Conservation (phyloP, 2,113 vertebrate genomes). For the Monarcha castaneiventris region DNA sequence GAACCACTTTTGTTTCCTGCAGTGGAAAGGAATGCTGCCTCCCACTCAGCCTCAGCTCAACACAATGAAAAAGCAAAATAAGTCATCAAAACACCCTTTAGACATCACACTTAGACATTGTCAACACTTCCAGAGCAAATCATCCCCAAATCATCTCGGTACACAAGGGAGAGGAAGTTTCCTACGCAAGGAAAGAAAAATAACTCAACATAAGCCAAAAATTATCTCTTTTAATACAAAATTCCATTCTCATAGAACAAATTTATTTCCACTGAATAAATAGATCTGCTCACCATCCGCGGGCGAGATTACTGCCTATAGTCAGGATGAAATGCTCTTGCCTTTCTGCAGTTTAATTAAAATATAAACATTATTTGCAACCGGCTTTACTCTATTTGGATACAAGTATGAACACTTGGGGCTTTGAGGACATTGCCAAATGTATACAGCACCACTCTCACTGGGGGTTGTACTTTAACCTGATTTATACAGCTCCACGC, state of each 20-base stretch:
- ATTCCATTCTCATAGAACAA: constrained; percentile 70
- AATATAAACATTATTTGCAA: constrained; percentile 68
- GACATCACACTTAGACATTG: neutral
- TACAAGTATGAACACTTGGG: constrained; percentile 35
- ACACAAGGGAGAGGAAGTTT: constrained; percentile 44
- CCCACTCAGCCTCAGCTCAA: constrained; percentile 25
- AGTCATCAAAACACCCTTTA: constrained; percentile 1
- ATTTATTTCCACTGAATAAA: constrained; percentile 73
- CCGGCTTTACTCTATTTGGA: constrained; percentile 52
- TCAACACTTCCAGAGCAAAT: neutral
- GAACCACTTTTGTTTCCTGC: neutral
- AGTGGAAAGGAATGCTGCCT: constrained; percentile 13
- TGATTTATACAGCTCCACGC: constrained; percentile 32
- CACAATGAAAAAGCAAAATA: constrained; percentile 8
- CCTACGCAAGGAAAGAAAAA: constrained; percentile 51
- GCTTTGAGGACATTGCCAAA: constrained; percentile 25
- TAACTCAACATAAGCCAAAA: constrained; percentile 63
- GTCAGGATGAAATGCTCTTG: constrained; percentile 44
- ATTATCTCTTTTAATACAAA: constrained; percentile 72
- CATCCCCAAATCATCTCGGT: neutral
- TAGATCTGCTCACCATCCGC: constrained; percentile 37
- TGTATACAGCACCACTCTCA: constrained; percentile 57
- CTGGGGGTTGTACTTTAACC: constrained; percentile 56
- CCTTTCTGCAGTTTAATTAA: constrained; percentile 62
- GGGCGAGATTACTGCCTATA: constrained; percentile 42